Conservation (phyloP, 2,113 vertebrate genomes). For the Ptychochromis oligacanthus region DNA sequence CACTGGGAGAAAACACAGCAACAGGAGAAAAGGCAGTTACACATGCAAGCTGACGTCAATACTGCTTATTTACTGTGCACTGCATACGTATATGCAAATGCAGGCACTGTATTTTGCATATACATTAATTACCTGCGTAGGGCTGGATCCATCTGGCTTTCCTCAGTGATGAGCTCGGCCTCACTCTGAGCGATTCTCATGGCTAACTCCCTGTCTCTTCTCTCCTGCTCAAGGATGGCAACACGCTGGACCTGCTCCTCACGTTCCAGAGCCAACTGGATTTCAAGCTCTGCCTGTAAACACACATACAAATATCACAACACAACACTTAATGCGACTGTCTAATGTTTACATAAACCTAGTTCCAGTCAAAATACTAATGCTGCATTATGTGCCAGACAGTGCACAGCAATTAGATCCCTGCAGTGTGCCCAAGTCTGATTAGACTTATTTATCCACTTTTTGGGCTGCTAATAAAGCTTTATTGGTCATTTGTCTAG, state of each 20-base stretch:
- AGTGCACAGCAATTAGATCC: constrained; percentile 25
- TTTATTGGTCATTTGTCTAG: constrained; percentile 48
- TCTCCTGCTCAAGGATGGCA: constrained; percentile 91
- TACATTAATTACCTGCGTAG: constrained; percentile 91
- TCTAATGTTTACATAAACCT: background rate
- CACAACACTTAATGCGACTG: constrained; percentile 15
- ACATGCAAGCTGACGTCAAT: constrained; percentile 11
- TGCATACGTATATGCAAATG: background rate
- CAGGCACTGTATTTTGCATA: background rate
- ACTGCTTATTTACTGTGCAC: background rate
- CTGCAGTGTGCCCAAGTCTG: constrained; percentile 35
- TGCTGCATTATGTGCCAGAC: constrained; percentile 16
- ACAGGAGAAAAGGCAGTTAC: constrained; percentile 47
- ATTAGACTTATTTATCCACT: constrained; percentile 56
- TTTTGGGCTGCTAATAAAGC: constrained; percentile 44
- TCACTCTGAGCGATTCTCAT: constrained; percentile 96
- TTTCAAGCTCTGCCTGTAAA: constrained; percentile 89
- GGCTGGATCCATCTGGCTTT: constrained; percentile 83
- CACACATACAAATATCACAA: constrained; percentile 17
- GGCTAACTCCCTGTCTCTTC: constrained; percentile 92
- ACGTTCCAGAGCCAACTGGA: constrained; percentile 87
- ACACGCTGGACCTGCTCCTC: constrained; percentile 89
- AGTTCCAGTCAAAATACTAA: background rate
- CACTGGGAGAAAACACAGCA: constrained; percentile 72
- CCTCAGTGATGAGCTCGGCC: constrained; percentile 93